Conservation (phyloP, 2,797 vertebrate species). For the Scleropages formosus region DNA sequence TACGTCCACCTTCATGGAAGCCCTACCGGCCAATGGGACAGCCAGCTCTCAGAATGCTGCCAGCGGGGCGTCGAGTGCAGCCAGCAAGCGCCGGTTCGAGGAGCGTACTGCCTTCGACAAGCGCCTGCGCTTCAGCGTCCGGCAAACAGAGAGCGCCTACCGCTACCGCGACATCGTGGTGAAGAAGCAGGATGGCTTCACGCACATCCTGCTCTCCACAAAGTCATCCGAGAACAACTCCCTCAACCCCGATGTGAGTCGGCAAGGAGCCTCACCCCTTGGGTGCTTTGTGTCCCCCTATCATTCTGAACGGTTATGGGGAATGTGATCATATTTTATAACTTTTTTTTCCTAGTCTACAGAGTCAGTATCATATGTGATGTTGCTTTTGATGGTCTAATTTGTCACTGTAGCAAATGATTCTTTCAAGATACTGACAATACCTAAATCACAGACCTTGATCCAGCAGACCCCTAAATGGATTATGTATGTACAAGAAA, state of each 20-base stretch:
- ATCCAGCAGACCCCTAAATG: no score
- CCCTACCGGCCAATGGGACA: constrained; percentile 76
- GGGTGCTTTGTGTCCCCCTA: background rate
- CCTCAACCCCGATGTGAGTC: constrained; percentile 89
- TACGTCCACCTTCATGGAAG: constrained; percentile 76
- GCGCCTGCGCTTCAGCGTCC: constrained; percentile 88
- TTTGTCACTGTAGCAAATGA: no score
- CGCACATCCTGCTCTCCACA: constrained; percentile 93
- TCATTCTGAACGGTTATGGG: no score
- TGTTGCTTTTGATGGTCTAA: background rate
- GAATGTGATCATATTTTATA: background rate
- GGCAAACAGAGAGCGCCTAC: constrained; percentile 93
- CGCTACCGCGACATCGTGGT: constrained; percentile 95
- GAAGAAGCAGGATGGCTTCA: constrained; percentile 94
- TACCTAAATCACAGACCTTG: no score
- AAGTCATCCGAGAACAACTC: constrained; percentile 95
- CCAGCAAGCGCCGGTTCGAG: constrained; percentile 83
- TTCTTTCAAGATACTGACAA: no score
- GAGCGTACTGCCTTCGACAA: constrained; percentile 89
- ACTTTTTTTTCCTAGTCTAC: background rate
- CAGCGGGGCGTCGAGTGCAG: background rate
- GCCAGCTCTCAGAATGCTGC: constrained; percentile 39
- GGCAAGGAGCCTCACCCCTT: background rate
- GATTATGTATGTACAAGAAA: no score
- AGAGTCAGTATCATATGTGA: background rate